Evolutionary conservation across 2,888 invertebrate genomes (phyloP).

Genomic region (Dioctria rufipes): DNA sequence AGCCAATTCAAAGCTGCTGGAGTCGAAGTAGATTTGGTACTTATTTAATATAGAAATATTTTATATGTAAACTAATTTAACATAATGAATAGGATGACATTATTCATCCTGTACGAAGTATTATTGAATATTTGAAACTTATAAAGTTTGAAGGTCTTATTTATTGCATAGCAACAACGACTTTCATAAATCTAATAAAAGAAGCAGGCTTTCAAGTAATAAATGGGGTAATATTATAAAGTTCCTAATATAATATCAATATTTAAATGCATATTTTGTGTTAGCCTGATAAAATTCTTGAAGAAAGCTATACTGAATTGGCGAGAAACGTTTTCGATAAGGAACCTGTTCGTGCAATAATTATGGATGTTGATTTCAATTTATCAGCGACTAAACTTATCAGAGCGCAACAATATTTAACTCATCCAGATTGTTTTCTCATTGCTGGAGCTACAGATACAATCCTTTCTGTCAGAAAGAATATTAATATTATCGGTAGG

Average conservation of each 20-base stretch:
- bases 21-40: conserved; percentile 63
- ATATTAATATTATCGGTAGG: conserved; percentile 68
- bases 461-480: conserved; percentile 66
- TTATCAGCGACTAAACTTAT: conserved; percentile 70
- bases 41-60: conserved; percentile 27
- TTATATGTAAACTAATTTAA: conserved; percentile 14
- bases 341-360: conserved; percentile 71
- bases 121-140: conserved; percentile 71
- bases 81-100: conserved; percentile 61
- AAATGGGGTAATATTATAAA: conserved; percentile 67
- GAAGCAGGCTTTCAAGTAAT: conserved; percentile 70
- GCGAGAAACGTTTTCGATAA: conserved; percentile 62
- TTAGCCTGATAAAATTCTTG: conserved; percentile 64
- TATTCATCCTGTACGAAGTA: conserved; percentile 70
- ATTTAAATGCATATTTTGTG: conserved; percentile 2
- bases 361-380: conserved; percentile 72
- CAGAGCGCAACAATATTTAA: conserved; percentile 70
- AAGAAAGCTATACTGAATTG: conserved; percentile 63
- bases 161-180: conserved; percentile 69
- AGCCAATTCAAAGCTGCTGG: conserved; percentile 63
- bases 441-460: conserved; percentile 71
- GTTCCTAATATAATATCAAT: neutral
- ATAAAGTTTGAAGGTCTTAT: conserved; percentile 72
- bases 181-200: conserved; percentile 67
- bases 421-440: conserved; percentile 70